phyloP scores from a whole-genome alignment of 2,888 invertebrate species.

The Phasia obesa region DNA sequence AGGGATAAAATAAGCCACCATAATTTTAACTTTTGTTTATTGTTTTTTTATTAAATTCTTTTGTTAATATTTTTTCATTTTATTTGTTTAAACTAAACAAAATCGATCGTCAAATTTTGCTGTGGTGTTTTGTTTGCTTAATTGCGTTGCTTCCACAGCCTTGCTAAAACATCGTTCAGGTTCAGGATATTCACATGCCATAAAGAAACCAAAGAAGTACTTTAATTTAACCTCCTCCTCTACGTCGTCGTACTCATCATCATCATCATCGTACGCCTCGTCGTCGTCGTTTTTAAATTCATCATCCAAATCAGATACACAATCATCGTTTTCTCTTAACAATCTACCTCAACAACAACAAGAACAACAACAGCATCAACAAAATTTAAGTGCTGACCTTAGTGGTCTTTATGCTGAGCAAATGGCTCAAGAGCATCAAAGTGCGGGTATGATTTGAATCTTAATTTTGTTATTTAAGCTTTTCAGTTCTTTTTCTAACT shows the following conservation, averaged over 20 bases:
- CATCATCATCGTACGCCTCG: conserved; percentile 12
- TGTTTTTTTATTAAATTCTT: neutral
- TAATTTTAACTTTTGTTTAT: neutral
- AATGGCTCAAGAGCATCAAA: conserved; percentile 24
- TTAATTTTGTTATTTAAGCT: neutral
- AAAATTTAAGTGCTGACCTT: conserved; percentile 5
- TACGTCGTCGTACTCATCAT: conserved; percentile 10
- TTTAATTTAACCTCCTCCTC: conserved; percentile 52
- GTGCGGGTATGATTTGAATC: conserved; percentile 50
- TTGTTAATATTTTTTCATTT: conserved; percentile 30
- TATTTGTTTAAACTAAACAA: conserved; percentile 6
- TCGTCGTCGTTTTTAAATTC: conserved; percentile 13
- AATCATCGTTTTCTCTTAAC: conserved; percentile 14
- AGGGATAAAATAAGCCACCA: conserved; percentile 31
- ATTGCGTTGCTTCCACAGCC: conserved; percentile 49
- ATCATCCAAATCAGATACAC: conserved; percentile 36
- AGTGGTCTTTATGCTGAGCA: conserved; percentile 19
- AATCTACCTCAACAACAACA: conserved; percentile 53
- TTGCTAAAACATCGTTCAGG: conserved; percentile 26
- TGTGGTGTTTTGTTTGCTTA: conserved; percentile 4
- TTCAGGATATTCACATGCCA: conserved; percentile 40
- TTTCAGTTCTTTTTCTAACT: neutral
- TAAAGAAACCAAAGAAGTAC: conserved; percentile 65
- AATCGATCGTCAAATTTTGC: conserved; percentile 3
- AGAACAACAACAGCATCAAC: conserved; percentile 4